These are phyloP conservation scores for Cichladusa arquata DNA, from an alignment of 2,113 vertebrate species.

Conservation along the genomic window DNA sequence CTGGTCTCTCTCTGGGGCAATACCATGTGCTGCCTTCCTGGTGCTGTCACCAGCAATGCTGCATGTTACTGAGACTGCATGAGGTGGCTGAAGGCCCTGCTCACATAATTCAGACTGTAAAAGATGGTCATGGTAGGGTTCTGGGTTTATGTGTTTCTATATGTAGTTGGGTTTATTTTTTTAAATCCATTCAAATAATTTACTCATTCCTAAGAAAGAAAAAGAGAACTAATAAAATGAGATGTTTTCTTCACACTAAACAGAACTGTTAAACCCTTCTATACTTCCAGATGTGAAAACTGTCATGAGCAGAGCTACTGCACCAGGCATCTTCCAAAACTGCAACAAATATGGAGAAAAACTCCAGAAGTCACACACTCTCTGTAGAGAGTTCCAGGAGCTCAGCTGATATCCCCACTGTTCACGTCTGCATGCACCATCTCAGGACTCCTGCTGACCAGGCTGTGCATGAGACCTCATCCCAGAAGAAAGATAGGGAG, in stretches of 20 bases:
- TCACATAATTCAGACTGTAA: background rate
- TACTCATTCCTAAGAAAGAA: background rate
- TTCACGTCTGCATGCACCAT: background rate
- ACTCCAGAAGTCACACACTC: background rate
- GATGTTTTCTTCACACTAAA: background rate
- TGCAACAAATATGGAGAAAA: background rate
- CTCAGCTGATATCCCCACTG: background rate
- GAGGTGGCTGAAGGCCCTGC: background rate
- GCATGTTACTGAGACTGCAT: background rate
- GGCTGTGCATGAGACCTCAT: background rate
- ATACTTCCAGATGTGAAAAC: background rate
- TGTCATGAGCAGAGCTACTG: background rate
- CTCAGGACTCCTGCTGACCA: background rate
- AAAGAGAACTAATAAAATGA: background rate
- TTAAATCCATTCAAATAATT: background rate
- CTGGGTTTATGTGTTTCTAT: background rate
- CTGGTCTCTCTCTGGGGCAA: rapidly evolving
- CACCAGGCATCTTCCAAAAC: background rate
- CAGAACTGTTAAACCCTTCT: background rate
- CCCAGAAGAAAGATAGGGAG: background rate
- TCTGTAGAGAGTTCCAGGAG: background rate
- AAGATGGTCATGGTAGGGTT: background rate
- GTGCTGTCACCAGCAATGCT: background rate
- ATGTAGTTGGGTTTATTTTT: background rate
- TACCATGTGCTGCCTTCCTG: background rate